Percentiles rank a stretch among this genome's conserved stretches.
These are phyloP conservation scores for Eurytoma adleriae DNA, from an alignment of 2,888 invertebrate genomes.

Conservation along the genomic window DNA sequence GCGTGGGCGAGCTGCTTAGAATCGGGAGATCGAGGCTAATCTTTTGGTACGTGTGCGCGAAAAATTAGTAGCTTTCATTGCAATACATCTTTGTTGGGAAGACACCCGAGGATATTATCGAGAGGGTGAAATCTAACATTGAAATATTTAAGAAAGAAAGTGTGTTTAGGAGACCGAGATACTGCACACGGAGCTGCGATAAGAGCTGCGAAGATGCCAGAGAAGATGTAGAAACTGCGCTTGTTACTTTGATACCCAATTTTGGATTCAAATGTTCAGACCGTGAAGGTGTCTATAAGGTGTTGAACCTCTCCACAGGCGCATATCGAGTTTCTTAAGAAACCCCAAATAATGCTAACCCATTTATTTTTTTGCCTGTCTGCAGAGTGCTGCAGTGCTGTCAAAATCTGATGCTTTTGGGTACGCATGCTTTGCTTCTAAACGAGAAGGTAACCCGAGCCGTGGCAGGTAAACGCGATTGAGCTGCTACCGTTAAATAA, in stretches of 20 bases:
- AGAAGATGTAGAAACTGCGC: background rate
- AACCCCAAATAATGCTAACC: constrained; percentile 9
- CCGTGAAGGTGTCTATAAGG: too few relatives aligned
- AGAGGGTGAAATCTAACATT: too few relatives aligned
- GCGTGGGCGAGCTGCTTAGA: constrained; percentile 33
- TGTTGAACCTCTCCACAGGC: background rate
- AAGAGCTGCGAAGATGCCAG: background rate
- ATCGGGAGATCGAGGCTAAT: constrained; percentile 5
- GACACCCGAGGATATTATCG: too few relatives aligned
- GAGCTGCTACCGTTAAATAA: too few relatives aligned
- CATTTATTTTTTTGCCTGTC: constrained; percentile 30
- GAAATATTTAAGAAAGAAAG: too few relatives aligned
- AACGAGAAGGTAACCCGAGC: constrained; percentile 30
- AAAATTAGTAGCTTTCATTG: background rate
- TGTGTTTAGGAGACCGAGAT: too few relatives aligned
- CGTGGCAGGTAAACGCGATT: background rate
- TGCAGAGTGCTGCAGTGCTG: background rate
- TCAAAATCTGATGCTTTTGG: background rate
- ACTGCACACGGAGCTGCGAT: too few relatives aligned
- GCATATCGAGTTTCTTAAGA: constrained; percentile 10
- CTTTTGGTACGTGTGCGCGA: background rate
- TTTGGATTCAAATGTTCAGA: too few relatives aligned
- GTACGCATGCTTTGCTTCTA: background rate
- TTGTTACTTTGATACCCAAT: background rate
- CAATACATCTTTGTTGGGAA: background rate